These are phyloP conservation scores for Alosa sapidissima DNA, from an alignment of 2,797 vertebrate species.

Conservation along the genomic window DNA sequence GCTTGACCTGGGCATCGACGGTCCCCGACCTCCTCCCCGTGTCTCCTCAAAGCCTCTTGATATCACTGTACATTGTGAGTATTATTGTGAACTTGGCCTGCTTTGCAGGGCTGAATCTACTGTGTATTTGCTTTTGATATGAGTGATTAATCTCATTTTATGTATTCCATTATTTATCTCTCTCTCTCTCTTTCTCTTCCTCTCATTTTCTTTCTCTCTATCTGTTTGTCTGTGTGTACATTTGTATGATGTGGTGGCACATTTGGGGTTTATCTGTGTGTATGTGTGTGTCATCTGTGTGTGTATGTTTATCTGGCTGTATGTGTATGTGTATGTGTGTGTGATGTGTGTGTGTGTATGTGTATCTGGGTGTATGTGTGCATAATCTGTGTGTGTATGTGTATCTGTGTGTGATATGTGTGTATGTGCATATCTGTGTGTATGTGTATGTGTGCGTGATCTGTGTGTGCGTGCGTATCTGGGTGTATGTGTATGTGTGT, in stretches of 20 bases:
- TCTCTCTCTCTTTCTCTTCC: background rate
- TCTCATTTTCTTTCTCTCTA: too few relatives aligned
- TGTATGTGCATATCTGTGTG: background rate
- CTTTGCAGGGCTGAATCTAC: background rate
- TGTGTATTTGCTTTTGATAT: background rate
- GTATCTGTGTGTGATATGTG: too few relatives aligned
- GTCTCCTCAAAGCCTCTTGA: constrained; percentile 42
- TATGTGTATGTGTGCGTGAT: background rate
- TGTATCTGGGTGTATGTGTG: background rate
- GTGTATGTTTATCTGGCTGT: background rate
- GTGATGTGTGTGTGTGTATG: background rate
- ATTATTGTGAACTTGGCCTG: background rate
- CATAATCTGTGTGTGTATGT: background rate
- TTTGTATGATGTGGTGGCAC: too few relatives aligned
- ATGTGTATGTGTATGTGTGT: background rate
- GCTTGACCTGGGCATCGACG: constrained; percentile 63
- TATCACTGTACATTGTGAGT: constrained; percentile 66
- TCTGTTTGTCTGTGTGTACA: too few relatives aligned
- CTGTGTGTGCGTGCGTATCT: background rate
- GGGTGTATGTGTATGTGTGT: background rate
- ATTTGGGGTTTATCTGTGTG: too few relatives aligned
- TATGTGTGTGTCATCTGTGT: background rate
- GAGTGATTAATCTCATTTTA: background rate
- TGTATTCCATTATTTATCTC: background rate
- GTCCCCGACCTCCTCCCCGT: constrained; percentile 44